Evolutionary conservation across 2,797 vertebrate species (phyloP).

Genomic region (Crax fasciolata): DNA sequence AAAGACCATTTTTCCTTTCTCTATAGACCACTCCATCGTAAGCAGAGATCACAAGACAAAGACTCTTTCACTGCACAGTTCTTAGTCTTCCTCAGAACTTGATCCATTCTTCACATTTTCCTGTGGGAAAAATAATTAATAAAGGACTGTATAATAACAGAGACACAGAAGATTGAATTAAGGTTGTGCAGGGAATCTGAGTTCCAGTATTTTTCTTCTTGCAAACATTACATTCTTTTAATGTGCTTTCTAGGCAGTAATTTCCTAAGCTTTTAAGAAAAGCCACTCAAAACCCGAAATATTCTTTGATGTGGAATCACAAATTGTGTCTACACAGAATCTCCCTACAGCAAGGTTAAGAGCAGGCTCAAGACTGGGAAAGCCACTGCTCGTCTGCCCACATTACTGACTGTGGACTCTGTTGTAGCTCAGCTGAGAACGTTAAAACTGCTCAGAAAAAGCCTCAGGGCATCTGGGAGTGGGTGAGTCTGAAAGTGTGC

Average conservation of each 20-base stretch:
- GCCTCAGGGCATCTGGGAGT: neutral
- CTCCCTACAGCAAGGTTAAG: neutral
- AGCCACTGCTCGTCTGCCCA: constrained; percentile 26
- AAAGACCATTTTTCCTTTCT: constrained; percentile 70
- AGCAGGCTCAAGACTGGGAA: constrained; percentile 38
- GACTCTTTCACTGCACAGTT: constrained; percentile 57
- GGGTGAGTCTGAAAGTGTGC: neutral
- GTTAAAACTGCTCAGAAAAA: neutral
- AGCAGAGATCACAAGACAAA: constrained; percentile 62
- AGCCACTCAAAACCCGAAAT: neutral
- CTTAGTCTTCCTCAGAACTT: constrained; percentile 64
- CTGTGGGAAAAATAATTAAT: constrained; percentile 75
- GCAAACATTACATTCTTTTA: neutral
- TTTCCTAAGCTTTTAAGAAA: constrained; percentile 17
- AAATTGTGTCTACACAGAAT: neutral
- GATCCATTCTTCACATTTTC: constrained; percentile 64
- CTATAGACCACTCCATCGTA: constrained; percentile 48
- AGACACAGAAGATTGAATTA: constrained; percentile 1
- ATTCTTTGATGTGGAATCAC: constrained; percentile 1
- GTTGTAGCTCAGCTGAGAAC: constrained; percentile 1
- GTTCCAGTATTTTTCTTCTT: constrained; percentile 5
- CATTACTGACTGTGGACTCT: neutral
- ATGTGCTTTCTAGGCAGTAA: neutral
- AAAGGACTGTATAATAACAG: constrained; percentile 5
- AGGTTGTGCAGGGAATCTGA: constrained; percentile 16